phyloP scores from a whole-genome alignment of 92 coral and sea anemone species.

The Paragorgia papillata region DNA sequence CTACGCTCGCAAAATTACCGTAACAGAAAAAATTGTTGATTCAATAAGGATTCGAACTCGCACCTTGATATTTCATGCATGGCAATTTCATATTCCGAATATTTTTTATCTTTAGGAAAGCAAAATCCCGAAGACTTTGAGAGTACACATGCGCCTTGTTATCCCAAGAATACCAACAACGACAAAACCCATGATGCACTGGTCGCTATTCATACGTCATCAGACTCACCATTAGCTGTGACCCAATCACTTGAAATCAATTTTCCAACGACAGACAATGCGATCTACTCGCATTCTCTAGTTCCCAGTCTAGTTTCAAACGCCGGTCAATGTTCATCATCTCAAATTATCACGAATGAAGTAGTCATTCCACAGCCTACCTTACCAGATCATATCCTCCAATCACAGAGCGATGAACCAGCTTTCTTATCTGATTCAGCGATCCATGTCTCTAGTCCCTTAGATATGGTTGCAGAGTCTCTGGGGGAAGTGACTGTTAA shows the following conservation, averaged over 20 bases:
- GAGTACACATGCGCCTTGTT: not conserved
- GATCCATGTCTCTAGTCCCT: constrained; percentile 24
- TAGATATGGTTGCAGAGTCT: not conserved
- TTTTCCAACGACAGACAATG: constrained; percentile 21
- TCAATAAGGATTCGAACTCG: too few relatives aligned
- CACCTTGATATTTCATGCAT: too few relatives aligned
- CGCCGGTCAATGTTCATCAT: constrained; percentile 38
- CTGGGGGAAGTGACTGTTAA: constrained; percentile 42
- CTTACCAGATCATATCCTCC: constrained; percentile 92
- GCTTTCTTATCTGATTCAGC: constrained; percentile 32
- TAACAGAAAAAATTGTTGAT: too few relatives aligned
- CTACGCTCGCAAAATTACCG: too few relatives aligned
- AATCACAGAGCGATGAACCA: constrained; percentile 80
- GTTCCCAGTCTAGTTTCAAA: constrained; percentile 43
- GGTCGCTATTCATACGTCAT: not conserved
- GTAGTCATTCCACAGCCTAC: constrained; percentile 81
- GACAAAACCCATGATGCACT: constrained; percentile 12
- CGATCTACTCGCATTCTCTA: constrained; percentile 27
- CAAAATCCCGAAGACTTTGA: not conserved
- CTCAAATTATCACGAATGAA: constrained; percentile 46
- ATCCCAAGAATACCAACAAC: not conserved
- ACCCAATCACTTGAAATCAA: constrained; percentile 40
- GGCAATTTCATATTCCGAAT: too few relatives aligned
- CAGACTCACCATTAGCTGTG: not conserved
- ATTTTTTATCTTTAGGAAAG: not conserved